Base-by-base conservation (phyloP, 64 coral and sea anemone species). In the Pocillopora damicornis region DNA sequence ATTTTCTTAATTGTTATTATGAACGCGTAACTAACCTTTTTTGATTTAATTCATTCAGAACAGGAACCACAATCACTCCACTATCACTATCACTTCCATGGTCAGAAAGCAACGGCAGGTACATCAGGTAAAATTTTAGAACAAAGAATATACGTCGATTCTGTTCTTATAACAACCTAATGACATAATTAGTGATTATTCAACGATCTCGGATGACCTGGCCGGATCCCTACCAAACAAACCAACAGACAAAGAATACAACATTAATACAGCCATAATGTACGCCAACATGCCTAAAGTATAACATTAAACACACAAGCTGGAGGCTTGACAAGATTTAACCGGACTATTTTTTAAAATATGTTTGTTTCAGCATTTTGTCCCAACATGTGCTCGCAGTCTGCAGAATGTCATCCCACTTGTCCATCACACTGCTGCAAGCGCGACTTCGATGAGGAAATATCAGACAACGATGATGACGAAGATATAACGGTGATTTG, bases 351-450 rank as follows among this genome's bases (percentile, higher is more conserved):
- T 26, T 22, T 22, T 18, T 57, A 15, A 25, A 79, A 26, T 11
- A 10, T 60, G 26, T 12, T 51, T 51, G 42, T 51, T 51, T 75
- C 9, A 11, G 30, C 38, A 79, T 51, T 5, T 22, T 79, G 77
- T 60, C 77, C 77, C 23, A 60, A 10, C 12, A 60, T 79, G 5
- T 79, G 77, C 58, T 57, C 77, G 14, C 22, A 15, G 9, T 79
- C 77, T 23, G 56, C 59, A 5, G 58, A 79, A 13, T 79, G 77
- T 9, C 77, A 60, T 79, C 77, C 77, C 1, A 60, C 77, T 60
- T 79, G 77, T 60, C 77, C 77, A 61, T 60, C 11, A 34, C 22
- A 4, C 4, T 79, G 77, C 38, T 79, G 77, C n/a, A 79, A 79
- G 23, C 51, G 77, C 59, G 16, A 60, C 3, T 22, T 58, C 16